Evolutionary conservation across 2,888 invertebrate genomes (phyloP).

Genomic region (Odontomyia ornata): DNA sequence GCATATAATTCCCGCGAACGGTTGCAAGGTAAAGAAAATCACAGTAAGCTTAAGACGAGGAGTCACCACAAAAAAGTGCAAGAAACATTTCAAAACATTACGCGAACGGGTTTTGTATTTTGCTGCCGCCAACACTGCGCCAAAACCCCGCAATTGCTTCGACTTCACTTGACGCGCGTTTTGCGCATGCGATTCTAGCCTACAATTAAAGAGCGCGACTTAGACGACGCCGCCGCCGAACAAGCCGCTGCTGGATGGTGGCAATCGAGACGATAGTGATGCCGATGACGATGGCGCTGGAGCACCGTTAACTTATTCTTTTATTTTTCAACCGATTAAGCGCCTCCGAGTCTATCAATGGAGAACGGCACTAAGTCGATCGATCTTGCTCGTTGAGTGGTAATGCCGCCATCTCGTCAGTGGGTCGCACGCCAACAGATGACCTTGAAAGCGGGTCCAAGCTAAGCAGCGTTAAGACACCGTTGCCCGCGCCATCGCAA

Average conservation of each 20-base stretch:
- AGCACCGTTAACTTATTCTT: conserved; percentile 7
- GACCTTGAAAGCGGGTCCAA: conserved; percentile 12
- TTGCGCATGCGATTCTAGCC: neutral
- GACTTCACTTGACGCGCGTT: neutral
- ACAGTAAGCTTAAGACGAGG: neutral
- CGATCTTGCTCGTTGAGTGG: neutral
- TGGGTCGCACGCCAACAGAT: conserved; percentile 4
- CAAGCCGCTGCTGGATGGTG: too few species aligned
- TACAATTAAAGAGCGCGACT: too few species aligned
- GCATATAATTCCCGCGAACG: neutral
- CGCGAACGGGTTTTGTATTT: neutral
- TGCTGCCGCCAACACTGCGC: neutral
- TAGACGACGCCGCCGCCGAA: too few species aligned
- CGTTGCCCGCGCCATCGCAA: neutral
- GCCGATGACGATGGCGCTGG: neutral
- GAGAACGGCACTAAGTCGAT: neutral
- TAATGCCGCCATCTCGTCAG: neutral
- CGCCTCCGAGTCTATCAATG: conserved; percentile 26
- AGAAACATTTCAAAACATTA: neutral
- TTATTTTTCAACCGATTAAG: conserved; percentile 5
- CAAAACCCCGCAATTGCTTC: neutral
- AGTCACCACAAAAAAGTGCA: neutral
- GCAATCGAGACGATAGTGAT: neutral
- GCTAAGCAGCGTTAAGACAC: neutral
- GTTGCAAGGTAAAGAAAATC: neutral